Evolutionary conservation across 2,797 vertebrate species (phyloP).

Genomic region (Gymnopithys bicolor): DNA sequence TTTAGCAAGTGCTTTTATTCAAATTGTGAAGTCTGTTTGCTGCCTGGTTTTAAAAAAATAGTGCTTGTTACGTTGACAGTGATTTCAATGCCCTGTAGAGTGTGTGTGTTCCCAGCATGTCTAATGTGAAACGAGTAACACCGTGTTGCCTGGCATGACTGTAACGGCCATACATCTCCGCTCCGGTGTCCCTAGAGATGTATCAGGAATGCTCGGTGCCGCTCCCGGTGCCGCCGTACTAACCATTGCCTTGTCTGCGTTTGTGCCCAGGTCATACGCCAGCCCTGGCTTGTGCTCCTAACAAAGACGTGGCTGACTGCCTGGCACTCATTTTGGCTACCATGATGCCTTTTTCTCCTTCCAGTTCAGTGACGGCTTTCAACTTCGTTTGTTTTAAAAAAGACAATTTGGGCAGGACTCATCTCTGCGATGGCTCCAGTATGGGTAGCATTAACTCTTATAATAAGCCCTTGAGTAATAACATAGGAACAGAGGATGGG

Average conservation of each 20-base stretch:
- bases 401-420: constrained; percentile 79
- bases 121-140: constrained; percentile 54
- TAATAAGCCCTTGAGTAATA: constrained; percentile 76
- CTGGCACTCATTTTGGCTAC: constrained; percentile 99
- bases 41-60: constrained; percentile 41
- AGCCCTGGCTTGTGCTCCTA: constrained; percentile 98
- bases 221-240: constrained; percentile 61
- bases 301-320: constrained; percentile 98
- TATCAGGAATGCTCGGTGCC: constrained; percentile 62
- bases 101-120: constrained; percentile 69
- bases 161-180: constrained; percentile 63
- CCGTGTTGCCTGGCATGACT: constrained; percentile 69
- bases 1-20: constrained; percentile 49
- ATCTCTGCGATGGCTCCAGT: constrained; percentile 74
- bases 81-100: constrained; percentile 3
- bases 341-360: constrained; percentile 99
- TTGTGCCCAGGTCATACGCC: constrained; percentile 95
- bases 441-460: constrained; percentile 75
- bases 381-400: constrained; percentile 89
- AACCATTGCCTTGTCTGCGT: constrained; percentile 85
- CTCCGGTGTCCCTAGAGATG: constrained; percentile 59
- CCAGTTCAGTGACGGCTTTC: constrained; percentile 91
- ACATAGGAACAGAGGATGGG: constrained; percentile 75
- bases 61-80: constrained; percentile 57
- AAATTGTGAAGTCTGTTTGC: constrained; percentile 45